These are phyloP conservation scores for Lacerta viridis DNA, from an alignment of 2,797 vertebrate genomes.

Conservation along the genomic window DNA sequence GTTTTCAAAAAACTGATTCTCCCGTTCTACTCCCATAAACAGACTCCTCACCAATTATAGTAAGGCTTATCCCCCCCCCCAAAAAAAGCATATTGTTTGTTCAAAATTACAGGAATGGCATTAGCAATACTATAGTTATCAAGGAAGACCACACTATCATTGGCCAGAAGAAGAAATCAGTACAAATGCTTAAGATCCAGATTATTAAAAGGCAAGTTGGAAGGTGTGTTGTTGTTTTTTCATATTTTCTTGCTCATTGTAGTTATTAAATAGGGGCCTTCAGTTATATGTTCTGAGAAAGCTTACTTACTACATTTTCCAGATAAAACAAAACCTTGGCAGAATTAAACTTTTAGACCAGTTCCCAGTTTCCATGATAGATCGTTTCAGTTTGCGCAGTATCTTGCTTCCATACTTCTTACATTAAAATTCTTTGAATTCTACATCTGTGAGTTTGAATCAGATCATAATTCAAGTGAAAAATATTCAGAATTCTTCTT, in stretches of 20 bases:
- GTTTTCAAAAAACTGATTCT: no score
- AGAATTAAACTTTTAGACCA: neutral
- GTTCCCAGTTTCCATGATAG: conserved; percentile 16
- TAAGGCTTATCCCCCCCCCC: neutral
- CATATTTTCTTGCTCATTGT: conserved; percentile 8
- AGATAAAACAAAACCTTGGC: conserved; percentile 21
- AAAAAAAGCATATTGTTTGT: no score
- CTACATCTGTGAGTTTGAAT: conserved; percentile 21
- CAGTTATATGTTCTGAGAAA: neutral
- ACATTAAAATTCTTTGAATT: conserved; percentile 42
- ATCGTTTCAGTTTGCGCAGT: conserved; percentile 18
- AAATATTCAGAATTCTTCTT: conserved; percentile 38
- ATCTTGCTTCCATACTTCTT: conserved; percentile 22
- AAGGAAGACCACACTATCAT: neutral
- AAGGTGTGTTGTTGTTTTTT: neutral
- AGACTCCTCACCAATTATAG: neutral
- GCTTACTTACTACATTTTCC: conserved; percentile 6
- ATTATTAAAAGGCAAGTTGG: no score
- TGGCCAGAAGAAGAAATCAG: neutral
- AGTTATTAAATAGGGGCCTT: neutral
- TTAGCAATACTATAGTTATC: neutral
- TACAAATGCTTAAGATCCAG: neutral
- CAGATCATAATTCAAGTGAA: conserved; percentile 18
- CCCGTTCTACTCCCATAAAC: neutral
- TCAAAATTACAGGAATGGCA: no score